Evolutionary conservation across 2,113 vertebrate genomes (phyloP), one percentile per base, ranked within the genome.

Genomic region (Halichoeres trimaculatus): DNA sequence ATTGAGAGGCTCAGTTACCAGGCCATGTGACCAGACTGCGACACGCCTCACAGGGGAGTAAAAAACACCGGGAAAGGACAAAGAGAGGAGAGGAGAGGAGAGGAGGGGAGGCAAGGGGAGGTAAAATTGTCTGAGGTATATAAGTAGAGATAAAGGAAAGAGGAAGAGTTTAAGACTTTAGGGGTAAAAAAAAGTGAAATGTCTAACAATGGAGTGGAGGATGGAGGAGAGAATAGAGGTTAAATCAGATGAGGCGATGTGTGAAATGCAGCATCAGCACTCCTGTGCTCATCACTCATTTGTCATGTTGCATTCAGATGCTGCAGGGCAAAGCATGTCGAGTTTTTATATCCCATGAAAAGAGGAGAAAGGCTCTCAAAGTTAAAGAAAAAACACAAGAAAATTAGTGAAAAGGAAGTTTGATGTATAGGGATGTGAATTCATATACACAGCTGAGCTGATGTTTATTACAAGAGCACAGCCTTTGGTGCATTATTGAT

Each of bases 201-300:
- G 8, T 66, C 57, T 55, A 26, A 34, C 20, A 11, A 5, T 1
- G 20, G 22, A 26, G 54, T 43, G 40, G 53, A 2, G 0, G 51
- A 48, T 30, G 22, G 53, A 10, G 47, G 47, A 54, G 51, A 26
- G 65, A 52, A 43, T 2, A 14, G 53, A 69, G 24, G 73, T 26
- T 35, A 48, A 23, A 34, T 74, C n/a, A 63, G 57, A 75, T 10
- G 24, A 63, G 36, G 53, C 26, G 48, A 0, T 47, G 78, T 0
- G 30, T 68, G 70, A n/a, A 74, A 68, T 78, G 87, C 90, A 67
- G 88, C 86, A 63, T 88, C 90, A 89, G 88, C 78, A 10, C 65
- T 63, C 70, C 68, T 68, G 66, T 67, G 50, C 72, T 85, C 83
- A 62, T 81, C 79, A 71, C 81, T 89, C 87, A 78, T 83, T 83